Evolutionary conservation across 2,797 vertebrate species (phyloP).

Genomic region (Sus cebifrons): DNA sequence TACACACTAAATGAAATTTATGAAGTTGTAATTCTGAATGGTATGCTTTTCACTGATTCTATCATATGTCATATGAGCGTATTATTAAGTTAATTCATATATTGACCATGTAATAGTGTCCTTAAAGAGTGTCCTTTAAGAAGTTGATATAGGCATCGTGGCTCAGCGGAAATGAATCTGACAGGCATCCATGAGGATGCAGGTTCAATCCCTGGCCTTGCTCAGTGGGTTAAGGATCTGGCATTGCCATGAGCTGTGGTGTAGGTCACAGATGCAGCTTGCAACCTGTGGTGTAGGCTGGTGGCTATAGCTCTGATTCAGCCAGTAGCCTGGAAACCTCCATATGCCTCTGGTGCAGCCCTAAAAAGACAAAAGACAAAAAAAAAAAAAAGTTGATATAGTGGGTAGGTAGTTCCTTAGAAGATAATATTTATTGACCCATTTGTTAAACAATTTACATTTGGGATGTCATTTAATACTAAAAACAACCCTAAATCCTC

Average conservation of each 20-base stretch:
- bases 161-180: too few species aligned
- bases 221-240: too few species aligned
- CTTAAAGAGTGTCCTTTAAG: conserved; percentile 50
- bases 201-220: too few species aligned
- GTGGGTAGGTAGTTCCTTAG: neutral
- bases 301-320: too few species aligned
- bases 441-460: conserved; percentile 44
- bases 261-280: too few species aligned
- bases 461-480: conserved; percentile 12
- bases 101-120: neutral
- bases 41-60: neutral
- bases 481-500: neutral
- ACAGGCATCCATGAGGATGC: too few species aligned
- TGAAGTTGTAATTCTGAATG: neutral
- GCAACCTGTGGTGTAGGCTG: too few species aligned
- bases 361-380: too few species aligned
- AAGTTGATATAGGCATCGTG: neutral
- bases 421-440: neutral
- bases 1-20: conserved; percentile 43
- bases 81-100: conserved; percentile 23
- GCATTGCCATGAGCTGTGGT: too few species aligned
- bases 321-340: too few species aligned
- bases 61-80: neutral
- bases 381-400: neutral
- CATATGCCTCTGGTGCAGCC: too few species aligned